Evolutionary conservation across 2,797 vertebrate genomes (phyloP), one percentile per base, ranked within the genome.

Genomic region (Sciurus carolinensis): DNA sequence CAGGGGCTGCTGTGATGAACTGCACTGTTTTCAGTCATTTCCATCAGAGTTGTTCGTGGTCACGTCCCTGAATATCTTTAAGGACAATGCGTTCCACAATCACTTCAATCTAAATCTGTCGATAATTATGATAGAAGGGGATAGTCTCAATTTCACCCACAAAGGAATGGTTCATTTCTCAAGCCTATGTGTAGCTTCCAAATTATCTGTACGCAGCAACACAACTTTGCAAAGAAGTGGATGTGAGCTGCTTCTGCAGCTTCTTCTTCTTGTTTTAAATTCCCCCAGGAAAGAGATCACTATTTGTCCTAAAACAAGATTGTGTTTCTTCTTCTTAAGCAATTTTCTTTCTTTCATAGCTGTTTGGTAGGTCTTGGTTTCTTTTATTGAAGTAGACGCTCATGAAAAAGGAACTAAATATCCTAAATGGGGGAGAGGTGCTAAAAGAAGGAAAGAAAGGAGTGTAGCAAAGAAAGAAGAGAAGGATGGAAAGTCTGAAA

Each of bases 21-120:
- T 72, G 88, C 85, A 17, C 66, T 79, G 42, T 97, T 98, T 97
- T 71, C 90, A 96, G 96, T 97, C 95, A 87, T 98, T 98, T 97
- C 97, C 97, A 97, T 98, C 97, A 96, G 95, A 90, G 96, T 95
- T 94, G 95, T 85, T 96, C 39, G 7, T 98, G 97, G 97, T 98
- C 98, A 98, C 95, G 52, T 98, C 97, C 96, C 97, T 98, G 97
- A 97, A 98, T 98, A 97, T 98, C 97, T 98, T 97, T 98, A 98
- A 98, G 98, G 97, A 98, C 97, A 98, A 97, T 96, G 93, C 64
- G n/a, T 97, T 98, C 96, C 95, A 96, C 97, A 98, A 96, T 98
- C 86, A 12, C 93, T 98, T 98, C 97, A 95, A 97, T 98, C 97
- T 98, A 95, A 93, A 97, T 97, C 85, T 95, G 93, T 92, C 13